Percentiles rank a stretch among this genome's conserved stretches.
phyloP scores from a whole-genome alignment of 2,888 invertebrate genomes.

The Phaonia tiefii region DNA sequence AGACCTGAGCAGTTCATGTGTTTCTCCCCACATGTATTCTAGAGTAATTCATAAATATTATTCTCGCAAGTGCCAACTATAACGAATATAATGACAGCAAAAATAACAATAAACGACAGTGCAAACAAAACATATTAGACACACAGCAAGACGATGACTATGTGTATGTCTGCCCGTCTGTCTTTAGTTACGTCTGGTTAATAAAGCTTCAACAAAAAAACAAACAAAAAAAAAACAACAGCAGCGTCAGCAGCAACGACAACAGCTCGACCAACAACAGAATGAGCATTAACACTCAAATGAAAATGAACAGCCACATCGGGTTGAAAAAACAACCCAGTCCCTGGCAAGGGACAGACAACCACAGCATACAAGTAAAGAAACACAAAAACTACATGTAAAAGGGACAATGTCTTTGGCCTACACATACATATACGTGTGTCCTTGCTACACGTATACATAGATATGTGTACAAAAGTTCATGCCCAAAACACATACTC shows the following conservation, averaged over 20 bases:
- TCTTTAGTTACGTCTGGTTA: neutral
- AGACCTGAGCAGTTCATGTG: too few relatives aligned
- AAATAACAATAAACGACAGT: slow-evolving; percentile 36
- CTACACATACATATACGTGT: neutral
- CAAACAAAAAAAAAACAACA: slow-evolving; percentile 1
- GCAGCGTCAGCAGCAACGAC: neutral
- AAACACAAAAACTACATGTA: slow-evolving; percentile 8
- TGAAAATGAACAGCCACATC: neutral
- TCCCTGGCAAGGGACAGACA: neutral
- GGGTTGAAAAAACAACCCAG: neutral
- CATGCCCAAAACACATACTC: too few relatives aligned
- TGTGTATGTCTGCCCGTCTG: neutral
- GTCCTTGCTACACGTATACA: neutral
- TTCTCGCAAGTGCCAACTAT: slow-evolving; percentile 23
- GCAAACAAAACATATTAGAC: slow-evolving; percentile 3
- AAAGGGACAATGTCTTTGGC: slow-evolving; percentile 27
- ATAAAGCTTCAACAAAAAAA: neutral
- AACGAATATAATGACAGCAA: slow-evolving; percentile 26
- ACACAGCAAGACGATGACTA: neutral
- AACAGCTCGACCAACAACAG: neutral
- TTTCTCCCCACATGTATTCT: too few relatives aligned
- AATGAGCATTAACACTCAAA: slow-evolving; percentile 2
- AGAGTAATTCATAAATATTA: too few relatives aligned
- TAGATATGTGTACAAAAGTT: neutral
- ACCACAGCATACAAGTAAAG: neutral